Base-by-base conservation (phyloP, 2,888 invertebrate genomes). In the Brachyptera putata region DNA sequence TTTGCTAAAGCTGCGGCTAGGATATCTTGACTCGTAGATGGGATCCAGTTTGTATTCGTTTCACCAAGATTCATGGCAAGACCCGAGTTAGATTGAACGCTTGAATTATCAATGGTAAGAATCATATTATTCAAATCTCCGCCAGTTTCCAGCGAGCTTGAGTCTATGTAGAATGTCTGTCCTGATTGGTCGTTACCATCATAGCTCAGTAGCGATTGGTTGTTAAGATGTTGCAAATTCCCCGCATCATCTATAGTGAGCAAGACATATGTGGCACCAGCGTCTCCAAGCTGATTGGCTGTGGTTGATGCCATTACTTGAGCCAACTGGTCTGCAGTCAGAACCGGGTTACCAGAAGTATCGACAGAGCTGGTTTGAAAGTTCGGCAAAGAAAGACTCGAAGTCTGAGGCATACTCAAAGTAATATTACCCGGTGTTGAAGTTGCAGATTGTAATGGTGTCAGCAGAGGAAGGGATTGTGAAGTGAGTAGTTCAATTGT, bases 1-100 rank as follows among this genome's bases (percentile, higher is more conserved):
- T 86, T 85, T 0, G 88, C 88, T 46, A 89, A 75, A 14, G 89
- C 88, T 11, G 85, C 87, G 14, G 89, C 87, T 46, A 89, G 74
- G 66, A 89, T 85, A 70, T 89, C 89, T 66, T 86, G 82, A 66
- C 83, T 84, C 24, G 46, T n/a, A 7, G 11, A 4, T 11, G 46
- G 46, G 21, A 46, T 21, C 46, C 46, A 46, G 59, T 46, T 58
- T 49, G 59, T 65, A 64, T 24, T 46, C 53, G 48, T 59, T 63
- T 5, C 41, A 58, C 7, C 57, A 11, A 30, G 5, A 30, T 30
- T 30, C 30, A 30, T 30, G 5, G 30, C 30, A n/a, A n/a, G n/a
- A n/a, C n/a, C n/a, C n/a, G n/a, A n/a, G n/a, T n/a, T n/a, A n/a
- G n/a, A n/a, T n/a, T n/a, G n/a, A n/a, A n/a, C n/a, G n/a, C n/a